Evolutionary conservation across 2,888 invertebrate species (phyloP).

Genomic region (Chydorus sphaericus): DNA sequence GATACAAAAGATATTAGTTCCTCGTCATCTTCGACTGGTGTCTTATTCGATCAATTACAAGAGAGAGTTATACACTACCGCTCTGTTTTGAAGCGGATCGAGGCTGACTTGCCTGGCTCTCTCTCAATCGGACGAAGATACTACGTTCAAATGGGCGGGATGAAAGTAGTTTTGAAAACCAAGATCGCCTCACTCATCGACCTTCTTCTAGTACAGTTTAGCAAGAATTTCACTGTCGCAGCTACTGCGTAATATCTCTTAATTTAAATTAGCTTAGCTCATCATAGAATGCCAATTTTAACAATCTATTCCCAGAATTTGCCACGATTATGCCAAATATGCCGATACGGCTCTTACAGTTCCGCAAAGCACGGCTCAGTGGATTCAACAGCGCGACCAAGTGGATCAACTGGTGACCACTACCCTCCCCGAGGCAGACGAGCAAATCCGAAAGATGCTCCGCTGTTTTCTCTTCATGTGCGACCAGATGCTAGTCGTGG

Average conservation of each 20-base stretch:
- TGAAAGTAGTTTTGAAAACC: neutral
- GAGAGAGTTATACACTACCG: neutral
- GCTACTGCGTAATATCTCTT: neutral
- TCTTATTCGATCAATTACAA: neutral
- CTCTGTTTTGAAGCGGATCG: neutral
- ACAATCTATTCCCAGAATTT: neutral
- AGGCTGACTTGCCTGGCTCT: neutral
- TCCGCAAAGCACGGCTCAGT: constrained; percentile 3
- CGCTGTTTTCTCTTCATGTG: constrained; percentile 7
- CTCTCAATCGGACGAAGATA: neutral
- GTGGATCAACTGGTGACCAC: neutral
- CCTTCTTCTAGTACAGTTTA: neutral
- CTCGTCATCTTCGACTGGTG: no score
- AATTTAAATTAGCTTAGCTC: neutral
- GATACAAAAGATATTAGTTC: no score
- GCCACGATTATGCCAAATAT: constrained; percentile 10
- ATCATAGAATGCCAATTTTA: neutral
- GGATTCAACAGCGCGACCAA: constrained; percentile 6
- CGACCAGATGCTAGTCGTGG: constrained; percentile 6
- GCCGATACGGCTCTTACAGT: constrained; percentile 12
- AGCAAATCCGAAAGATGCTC: neutral
- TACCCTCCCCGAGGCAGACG: constrained; percentile 1
- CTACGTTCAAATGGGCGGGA: neutral
- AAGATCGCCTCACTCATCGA: neutral
- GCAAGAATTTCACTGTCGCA: neutral